Evolutionary conservation across 2,797 vertebrate genomes (phyloP), one percentile per base, ranked within the genome.

Genomic region (Poeciliopsis presidionis): DNA sequence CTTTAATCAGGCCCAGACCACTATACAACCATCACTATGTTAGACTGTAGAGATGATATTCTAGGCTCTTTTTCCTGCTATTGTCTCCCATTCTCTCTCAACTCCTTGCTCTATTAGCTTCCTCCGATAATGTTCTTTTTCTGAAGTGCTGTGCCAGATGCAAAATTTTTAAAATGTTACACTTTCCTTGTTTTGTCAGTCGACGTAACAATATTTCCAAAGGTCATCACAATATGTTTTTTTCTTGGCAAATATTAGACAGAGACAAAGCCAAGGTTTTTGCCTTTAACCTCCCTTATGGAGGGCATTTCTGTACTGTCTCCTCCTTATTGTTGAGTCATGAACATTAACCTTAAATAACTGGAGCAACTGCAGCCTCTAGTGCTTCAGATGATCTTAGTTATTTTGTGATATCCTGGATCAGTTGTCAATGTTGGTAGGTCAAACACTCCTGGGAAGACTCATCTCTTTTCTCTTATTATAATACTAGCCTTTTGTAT

Each of bases 81-180:
- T 78, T 82, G 63, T 69, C n/a, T 74, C 72, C 18, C 20, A 30
- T 51, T 59, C 53, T n/a, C 28, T 47, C 65, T 70, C 22, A 65
- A 75, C 69, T 43, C 30, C 70, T 70, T 72, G 16, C n/a, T 46
- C 33, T n/a, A 1, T 73, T 22, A 61, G 30, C 63, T 30, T 72
- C 33, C 36, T 69, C 5, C 11, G 2, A 6, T 43, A 1, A 43
- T 69, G 39, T n/a, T 69, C 20, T 69, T 69, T 43, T 43, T 43
- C 22, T 69, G 39, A 69, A 25, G 5, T 43, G 12, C 39, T 41
- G 18, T 43, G 39, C 11, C 22, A 69, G 65, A 69, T 69, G 22
- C 39, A 43, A 69, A 22, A 22, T 33, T 11, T 33, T 16, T 5
- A 3, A 61, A 61, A 33, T 6, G 28, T 18, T 61, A 16, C 30